Base-by-base conservation (phyloP, 2,113 vertebrate genomes). In the Leptobrachium ailaonicum region DNA sequence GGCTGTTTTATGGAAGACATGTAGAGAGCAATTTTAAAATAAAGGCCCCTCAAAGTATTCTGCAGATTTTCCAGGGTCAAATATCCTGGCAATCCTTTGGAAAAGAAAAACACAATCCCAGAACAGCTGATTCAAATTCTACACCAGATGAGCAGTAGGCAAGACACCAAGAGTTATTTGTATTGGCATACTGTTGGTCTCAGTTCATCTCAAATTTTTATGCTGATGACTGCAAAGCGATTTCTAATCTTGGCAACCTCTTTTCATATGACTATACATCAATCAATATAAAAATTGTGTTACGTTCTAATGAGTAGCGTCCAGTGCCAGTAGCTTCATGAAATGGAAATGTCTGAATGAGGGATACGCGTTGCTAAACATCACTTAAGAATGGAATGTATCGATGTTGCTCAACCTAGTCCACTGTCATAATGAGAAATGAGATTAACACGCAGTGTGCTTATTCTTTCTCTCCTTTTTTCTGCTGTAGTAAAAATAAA, bases 181-280 rank as follows among this genome's bases (percentile, higher is more conserved):
- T 68, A 68, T 70, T 60, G 66, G 53, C 53, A 45, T 43, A 47
- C n/a, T 62, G 43, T 70, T 58, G 66, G 75, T 43, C 75, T 77
- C 41, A 6, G 76, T 70, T 77, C 76, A 70, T 77, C 50, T 62
- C 58, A 32, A 53, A 60, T 60, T 70, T 60, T 77, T 77, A 77
- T 77, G 76, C 76, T 77, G 76, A 77, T 77, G 53, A 70, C 66
- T 70, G 76, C 71, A 83, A 79, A 82, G 82, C 76, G 75, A 77
- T 87, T 85, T 85, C 43, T 86, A 86, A 83, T 82, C 85, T 83
- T 72, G 62, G 84, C 86, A 86, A 89, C 83, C 83, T 85, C 87
- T 88, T 85, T 78, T 41, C 82, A 82, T 84, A 88, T 85, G 85
- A 87, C 79, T 86, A 80, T 77, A 64, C 79, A 89, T 90, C 88